Evolutionary conservation across 2,888 invertebrate species (phyloP), one percentile per base, ranked within the genome.

Genomic region (Lepidochrysops patricia): DNA sequence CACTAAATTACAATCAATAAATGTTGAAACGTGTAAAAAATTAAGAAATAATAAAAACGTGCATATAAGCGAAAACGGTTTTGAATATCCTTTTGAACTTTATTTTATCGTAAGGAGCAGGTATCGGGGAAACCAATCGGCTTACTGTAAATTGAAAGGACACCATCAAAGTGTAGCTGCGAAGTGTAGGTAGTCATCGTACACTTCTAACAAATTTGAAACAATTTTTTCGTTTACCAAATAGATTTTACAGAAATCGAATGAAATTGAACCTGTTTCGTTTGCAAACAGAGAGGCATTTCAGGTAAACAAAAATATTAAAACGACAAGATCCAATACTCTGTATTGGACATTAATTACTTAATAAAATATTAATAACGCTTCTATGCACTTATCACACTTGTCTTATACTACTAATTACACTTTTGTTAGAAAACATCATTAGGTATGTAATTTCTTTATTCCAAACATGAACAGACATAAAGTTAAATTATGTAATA

Each of bases 101-200:
- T 25, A 58, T 50, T 58, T 58, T 50, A 58, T 34, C 49, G 34
- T 49, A 32, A 34, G 58, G 32, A 29, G 29, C 23, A 58, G 50
- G 58, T 50, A 58, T 50, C 34, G 50, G 54, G 29, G 32, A 54
- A 58, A 50, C 19, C 48, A 58, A 58, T 50, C 58, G 58, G 58
- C 29, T 58, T 58, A 58, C 58, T 49, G 32, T 34, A 58, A 49
- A 58, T 50, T 58, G 49, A 34, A 50, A 50, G 50, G 49, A 54
- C 54, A 32, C 54, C 58, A 58, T 58, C 58, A 15, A 7, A n/a
- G n/a, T n/a, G n/a, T n/a, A n/a, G n/a, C n/a, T n/a, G n/a, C n/a
- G n/a, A 57, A 37, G 57, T 37, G 35, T 35, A 19, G n/a, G 37
- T 15, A 43, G 19, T 43, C 19, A 43, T 34, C 56, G 25, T 34